Evolutionary conservation across 2,888 invertebrate species (phyloP).

Genomic region (Choristoneura rosaceana): DNA sequence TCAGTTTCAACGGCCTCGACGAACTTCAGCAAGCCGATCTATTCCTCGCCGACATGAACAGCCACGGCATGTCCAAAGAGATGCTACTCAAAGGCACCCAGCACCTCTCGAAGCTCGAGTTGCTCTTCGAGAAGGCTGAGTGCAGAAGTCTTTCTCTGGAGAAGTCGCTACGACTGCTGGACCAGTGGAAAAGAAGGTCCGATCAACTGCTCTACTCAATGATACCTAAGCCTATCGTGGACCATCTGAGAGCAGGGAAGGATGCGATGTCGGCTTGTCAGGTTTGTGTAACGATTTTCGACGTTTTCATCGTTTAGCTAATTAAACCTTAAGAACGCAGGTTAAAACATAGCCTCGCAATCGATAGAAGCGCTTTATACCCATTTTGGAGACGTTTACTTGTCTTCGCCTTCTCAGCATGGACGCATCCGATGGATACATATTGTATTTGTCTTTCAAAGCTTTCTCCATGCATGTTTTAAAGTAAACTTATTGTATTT

Average conservation of each 20-base stretch:
- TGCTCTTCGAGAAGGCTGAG: constrained; percentile 93
- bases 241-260: constrained; percentile 90
- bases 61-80: constrained; percentile 93
- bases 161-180: constrained; percentile 90
- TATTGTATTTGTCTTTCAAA: too few species aligned
- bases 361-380: not conserved
- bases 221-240: constrained; percentile 95
- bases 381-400: too few species aligned
- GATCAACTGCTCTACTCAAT: constrained; percentile 96
- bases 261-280: constrained; percentile 93
- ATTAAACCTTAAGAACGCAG: too few species aligned
- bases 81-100: constrained; percentile 94
- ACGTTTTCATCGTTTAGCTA: too few species aligned
- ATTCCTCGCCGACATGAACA: constrained; percentile 93
- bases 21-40: constrained; percentile 92
- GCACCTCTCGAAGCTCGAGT: constrained; percentile 91
- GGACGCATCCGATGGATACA: too few species aligned
- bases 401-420: too few species aligned
- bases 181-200: constrained; percentile 94
- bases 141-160: constrained; percentile 91
- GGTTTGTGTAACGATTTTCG: constrained; percentile 64
- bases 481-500: too few species aligned
- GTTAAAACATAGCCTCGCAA: not conserved
- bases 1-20: constrained; percentile 92
- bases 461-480: too few species aligned